Conservation (phyloP, 1,140 invertebrate species). For the Diachasmimorpha longicaudata region DNA sequence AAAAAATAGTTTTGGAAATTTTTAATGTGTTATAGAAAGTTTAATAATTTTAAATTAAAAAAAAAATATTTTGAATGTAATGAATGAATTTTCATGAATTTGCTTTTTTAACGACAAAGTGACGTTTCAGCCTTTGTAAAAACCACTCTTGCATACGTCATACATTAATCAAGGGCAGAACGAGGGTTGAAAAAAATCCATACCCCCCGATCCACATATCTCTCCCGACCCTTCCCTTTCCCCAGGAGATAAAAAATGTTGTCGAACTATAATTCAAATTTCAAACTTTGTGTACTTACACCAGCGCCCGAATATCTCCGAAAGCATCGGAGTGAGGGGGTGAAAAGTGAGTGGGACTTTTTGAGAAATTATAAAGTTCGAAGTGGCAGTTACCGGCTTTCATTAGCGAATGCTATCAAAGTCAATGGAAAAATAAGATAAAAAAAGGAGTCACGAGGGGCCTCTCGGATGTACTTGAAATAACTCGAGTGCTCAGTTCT, state of each 20-base stretch:
- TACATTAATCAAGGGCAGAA: slow-evolving; percentile 35
- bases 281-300: background rate
- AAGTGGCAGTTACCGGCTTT: background rate
- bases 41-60: no score
- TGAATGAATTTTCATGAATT: no score
- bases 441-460: slow-evolving; percentile 5
- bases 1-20: no score
- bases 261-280: slow-evolving; percentile 15
- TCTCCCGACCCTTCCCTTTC: slow-evolving; percentile 20
- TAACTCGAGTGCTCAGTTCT: background rate
- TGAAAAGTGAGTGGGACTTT: background rate
- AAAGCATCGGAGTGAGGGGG: background rate
- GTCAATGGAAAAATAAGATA: background rate
- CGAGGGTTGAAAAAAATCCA: slow-evolving; percentile 32
- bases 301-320: background rate
- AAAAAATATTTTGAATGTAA: no score
- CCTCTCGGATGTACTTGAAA: background rate
- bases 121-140: background rate
- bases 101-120: no score
- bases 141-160: slow-evolving; percentile 18
- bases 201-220: background rate
- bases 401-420: background rate
- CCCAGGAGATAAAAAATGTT: slow-evolving; percentile 8
- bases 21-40: no score
- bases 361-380: background rate